phyloP scores from a whole-genome alignment of 2,797 vertebrate genomes.

The Carcharodon carcharias region DNA sequence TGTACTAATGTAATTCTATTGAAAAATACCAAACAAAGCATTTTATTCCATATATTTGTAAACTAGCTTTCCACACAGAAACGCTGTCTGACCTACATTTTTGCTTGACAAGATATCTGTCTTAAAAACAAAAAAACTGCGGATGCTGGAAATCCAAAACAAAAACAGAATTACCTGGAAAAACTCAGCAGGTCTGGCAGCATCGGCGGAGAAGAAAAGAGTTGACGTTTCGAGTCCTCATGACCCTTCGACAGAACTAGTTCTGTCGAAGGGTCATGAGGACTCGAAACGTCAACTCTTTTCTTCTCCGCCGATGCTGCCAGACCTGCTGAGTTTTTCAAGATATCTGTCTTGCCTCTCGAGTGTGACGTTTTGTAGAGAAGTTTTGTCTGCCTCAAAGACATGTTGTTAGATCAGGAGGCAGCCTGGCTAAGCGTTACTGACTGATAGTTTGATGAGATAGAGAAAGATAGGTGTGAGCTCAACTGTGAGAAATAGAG shows the following conservation, averaged over 20 bases:
- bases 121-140: too few species aligned
- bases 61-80: neutral
- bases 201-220: too few species aligned
- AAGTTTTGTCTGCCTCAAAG: neutral
- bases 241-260: too few species aligned
- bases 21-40: neutral
- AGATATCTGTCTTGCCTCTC: neutral
- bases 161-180: too few species aligned
- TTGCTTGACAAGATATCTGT: neutral
- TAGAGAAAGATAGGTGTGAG: neutral
- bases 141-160: too few species aligned
- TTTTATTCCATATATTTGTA: neutral
- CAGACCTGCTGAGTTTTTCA: too few species aligned
- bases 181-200: too few species aligned
- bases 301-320: too few species aligned
- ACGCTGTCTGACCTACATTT: neutral
- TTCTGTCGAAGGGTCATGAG: too few species aligned
- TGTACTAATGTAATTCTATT: neutral
- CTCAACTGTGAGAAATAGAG: neutral
- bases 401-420: neutral
- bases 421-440: neutral
- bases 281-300: too few species aligned
- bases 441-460: neutral
- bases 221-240: too few species aligned
- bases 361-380: neutral